Base-by-base conservation (phyloP, 2,888 invertebrate species). In the Spicauda simplicius region DNA sequence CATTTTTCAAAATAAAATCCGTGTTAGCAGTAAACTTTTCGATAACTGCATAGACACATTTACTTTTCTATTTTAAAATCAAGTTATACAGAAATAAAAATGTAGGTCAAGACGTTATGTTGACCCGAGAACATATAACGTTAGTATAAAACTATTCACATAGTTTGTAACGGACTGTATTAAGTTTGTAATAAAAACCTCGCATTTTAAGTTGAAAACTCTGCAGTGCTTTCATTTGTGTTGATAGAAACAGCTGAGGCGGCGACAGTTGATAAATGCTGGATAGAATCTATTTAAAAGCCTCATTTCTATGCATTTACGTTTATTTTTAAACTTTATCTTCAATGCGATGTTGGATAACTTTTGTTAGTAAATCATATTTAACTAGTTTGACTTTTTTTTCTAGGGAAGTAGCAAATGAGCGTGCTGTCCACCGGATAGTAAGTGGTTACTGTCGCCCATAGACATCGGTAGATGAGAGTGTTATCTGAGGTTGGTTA, bases 241-340 rank as follows among this genome's bases (percentile, higher is more conserved):
- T 64, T 57, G 50, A 64, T 50, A 64, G 37, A 25, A 30, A 58
- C 58, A 18, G 37, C 58, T 58, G 20, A 64, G 48, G n/a, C 48
- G 19, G 64, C 30, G 64, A 57, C 64, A 64, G 58, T 57, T 64
- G 57, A 64, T 64, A 57, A 64, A 64, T 64, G 52, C 58, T 53
- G 58, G 52, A 58, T 58, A 53, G 52, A 64, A 41, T 25, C 50
- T 52, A 37, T 64, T 52, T 57, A 58, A 57, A 64, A 10, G 14
- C 33, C n/a, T 41, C 50, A 19, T 53, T 64, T 20, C 20, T 41
- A 50, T 59, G 48, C 59, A 50, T n/a, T 25, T 48, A 37, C 20
- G 37, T 48, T 41, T 48, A 59, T 59, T 48, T 59, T 25, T 25
- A 48, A 59, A 18, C 30, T 33, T 52, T 60, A 60, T 60, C n/a